Evolutionary conservation across 2,113 vertebrate species (phyloP).

Genomic region (Anolis sagrei): DNA sequence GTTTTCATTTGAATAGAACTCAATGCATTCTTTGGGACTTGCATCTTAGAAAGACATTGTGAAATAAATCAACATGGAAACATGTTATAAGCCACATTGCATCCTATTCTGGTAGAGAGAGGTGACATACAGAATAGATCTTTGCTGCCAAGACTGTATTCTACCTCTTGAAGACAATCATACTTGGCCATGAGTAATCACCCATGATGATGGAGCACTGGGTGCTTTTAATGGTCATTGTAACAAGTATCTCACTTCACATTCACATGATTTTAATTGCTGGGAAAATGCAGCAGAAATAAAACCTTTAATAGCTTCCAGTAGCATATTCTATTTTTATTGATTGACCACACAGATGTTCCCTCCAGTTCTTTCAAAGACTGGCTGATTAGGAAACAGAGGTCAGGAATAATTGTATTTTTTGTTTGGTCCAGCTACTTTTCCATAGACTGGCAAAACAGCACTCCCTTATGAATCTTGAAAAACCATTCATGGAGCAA

Average conservation of each 20-base stretch:
- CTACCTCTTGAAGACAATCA: no score
- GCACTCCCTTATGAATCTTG: background rate
- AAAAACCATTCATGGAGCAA: background rate
- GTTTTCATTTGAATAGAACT: background rate
- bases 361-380: background rate
- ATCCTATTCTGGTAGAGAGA: no score
- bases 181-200: no score
- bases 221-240: background rate
- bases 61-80: background rate
- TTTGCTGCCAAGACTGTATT: no score
- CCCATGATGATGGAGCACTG: background rate
- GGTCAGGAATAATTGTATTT: background rate
- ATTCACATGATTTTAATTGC: background rate
- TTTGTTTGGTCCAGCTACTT: background rate
- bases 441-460: background rate
- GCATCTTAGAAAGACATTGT: background rate
- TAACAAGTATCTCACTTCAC: background rate
- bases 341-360: background rate
- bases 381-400: background rate
- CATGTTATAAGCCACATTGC: no score
- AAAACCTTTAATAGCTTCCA: background rate
- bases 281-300: background rate
- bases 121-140: no score
- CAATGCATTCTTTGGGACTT: background rate
- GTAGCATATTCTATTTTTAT: background rate